Percentiles rank a stretch among this genome's conserved stretches.
Conservation (phyloP, 2,888 invertebrate genomes). For the Girardia tigrina region DNA sequence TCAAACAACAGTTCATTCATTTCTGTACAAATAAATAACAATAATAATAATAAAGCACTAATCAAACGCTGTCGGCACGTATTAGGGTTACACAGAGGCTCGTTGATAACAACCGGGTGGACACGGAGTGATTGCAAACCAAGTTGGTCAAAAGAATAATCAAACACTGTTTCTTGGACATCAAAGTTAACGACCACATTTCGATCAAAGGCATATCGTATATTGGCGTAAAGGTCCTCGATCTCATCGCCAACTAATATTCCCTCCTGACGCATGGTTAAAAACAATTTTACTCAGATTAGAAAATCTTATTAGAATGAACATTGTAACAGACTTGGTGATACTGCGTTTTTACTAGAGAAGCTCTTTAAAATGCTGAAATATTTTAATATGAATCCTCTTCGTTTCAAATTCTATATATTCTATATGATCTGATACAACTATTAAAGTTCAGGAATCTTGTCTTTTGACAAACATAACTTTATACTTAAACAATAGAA, state of each 20-base stretch:
- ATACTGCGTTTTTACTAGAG: no score
- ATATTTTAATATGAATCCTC: no score
- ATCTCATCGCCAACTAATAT: conserved; percentile 85
- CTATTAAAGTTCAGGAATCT: no score
- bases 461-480: no score
- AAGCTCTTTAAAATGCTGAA: no score
- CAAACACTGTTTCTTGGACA: conserved; percentile 68
- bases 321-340: no score
- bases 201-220: conserved; percentile 76
- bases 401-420: no score
- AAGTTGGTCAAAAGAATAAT: conserved; percentile 73
- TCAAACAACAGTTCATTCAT: conserved; percentile 87
- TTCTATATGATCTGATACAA: no score
- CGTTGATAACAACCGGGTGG: conserved; percentile 75
- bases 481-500: no score
- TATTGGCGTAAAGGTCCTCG: conserved; percentile 72
- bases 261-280: no score
- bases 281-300: no score
- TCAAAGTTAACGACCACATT: conserved; percentile 85
- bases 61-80: conserved; percentile 69
- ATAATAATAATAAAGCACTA: not conserved
- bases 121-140: conserved; percentile 65
- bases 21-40: conserved; percentile 54
- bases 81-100: conserved; percentile 76
- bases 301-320: no score